Evolutionary conservation across 2,113 vertebrate genomes (phyloP).

Genomic region (Notarius quadriscutis): DNA sequence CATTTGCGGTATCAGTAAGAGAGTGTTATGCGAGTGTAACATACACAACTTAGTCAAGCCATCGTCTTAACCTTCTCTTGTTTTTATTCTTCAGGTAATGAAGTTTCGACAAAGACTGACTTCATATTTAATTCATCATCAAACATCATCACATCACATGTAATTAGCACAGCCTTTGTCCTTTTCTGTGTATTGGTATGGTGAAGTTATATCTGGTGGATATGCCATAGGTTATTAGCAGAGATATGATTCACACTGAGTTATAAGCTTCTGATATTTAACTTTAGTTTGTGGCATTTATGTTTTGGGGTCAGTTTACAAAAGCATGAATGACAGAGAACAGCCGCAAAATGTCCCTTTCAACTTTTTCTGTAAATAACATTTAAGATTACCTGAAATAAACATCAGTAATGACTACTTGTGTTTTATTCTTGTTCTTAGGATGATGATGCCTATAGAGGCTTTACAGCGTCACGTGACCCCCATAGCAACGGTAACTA

Average conservation of each 20-base stretch:
- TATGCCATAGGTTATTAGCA: too few species aligned
- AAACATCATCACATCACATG: neutral
- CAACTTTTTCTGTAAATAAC: constrained; percentile 5
- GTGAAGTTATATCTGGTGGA: neutral
- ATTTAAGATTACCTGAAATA: neutral
- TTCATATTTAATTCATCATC: constrained; percentile 47
- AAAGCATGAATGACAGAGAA: neutral
- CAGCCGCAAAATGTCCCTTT: too few species aligned
- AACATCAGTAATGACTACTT: neutral
- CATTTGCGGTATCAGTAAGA: too few species aligned
- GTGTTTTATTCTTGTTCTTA: neutral
- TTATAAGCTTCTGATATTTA: neutral
- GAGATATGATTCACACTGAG: neutral
- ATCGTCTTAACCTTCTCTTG: neutral
- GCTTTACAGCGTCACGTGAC: too few species aligned
- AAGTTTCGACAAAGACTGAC: constrained; percentile 18
- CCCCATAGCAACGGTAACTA: too few species aligned
- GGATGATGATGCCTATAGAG: neutral
- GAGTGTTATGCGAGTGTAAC: neutral
- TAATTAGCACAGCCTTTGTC: neutral
- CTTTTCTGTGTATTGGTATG: constrained; percentile 6
- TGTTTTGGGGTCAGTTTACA: neutral
- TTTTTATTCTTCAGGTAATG: constrained; percentile 38
- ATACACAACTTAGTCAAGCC: neutral
- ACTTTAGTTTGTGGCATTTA: neutral